Evolutionary conservation across 2,888 invertebrate species (phyloP).

Genomic region (Cactoblastis cactorum): DNA sequence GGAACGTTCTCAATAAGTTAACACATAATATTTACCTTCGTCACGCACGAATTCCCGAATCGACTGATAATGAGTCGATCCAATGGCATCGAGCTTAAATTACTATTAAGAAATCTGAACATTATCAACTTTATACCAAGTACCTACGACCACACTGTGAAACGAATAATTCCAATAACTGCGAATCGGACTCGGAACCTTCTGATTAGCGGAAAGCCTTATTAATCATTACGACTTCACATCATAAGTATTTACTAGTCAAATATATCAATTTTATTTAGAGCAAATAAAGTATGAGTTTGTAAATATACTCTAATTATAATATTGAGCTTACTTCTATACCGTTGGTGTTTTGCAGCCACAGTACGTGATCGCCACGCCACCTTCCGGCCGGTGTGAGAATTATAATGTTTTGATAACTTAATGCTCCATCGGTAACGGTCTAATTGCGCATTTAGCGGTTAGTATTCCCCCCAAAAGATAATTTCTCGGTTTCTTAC

Average conservation of each 20-base stretch:
- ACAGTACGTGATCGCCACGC: slow-evolving; percentile 58
- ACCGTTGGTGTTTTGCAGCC: slow-evolving; percentile 9
- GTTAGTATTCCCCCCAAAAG: slow-evolving; percentile 68
- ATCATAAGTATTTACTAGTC: too few species aligned
- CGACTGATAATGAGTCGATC: slow-evolving; percentile 26
- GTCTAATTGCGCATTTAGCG: slow-evolving; percentile 76
- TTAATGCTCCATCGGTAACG: slow-evolving; percentile 72
- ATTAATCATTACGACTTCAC: too few species aligned
- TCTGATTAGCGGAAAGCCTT: too few species aligned
- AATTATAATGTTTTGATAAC: slow-evolving; percentile 73
- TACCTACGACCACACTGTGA: slow-evolving; percentile 72
- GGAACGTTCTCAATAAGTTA: slow-evolving; percentile 3
- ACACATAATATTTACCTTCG: slow-evolving; percentile 11
- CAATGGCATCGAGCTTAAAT: slow-evolving; percentile 43
- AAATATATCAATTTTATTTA: background rate
- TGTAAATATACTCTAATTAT: background rate
- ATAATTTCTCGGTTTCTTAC: slow-evolving; percentile 76
- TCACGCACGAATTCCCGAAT: slow-evolving; percentile 15
- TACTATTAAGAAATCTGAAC: slow-evolving; percentile 57
- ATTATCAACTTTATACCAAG: slow-evolving; percentile 73
- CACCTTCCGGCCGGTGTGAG: slow-evolving; percentile 77
- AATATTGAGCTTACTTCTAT: background rate
- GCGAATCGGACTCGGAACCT: too few species aligned
- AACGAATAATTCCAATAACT: slow-evolving; percentile 30
- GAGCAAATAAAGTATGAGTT: too few species aligned